Base-by-base conservation (phyloP, 2,113 vertebrate genomes). In the Corapipo altera region DNA sequence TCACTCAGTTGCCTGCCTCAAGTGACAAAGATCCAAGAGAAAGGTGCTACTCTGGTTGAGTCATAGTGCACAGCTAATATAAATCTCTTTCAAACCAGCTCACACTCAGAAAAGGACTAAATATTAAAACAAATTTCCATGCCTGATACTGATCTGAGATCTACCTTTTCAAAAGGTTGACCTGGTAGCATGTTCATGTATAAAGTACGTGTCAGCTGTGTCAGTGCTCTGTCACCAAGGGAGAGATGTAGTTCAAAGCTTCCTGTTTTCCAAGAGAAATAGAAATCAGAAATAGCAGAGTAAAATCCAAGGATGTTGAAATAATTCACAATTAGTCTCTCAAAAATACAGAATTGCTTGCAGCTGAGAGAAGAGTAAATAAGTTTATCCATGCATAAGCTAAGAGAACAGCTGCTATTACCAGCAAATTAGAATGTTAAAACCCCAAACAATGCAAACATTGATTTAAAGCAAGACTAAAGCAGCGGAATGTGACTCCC, bases 401-500 rank as follows among this genome's bases (percentile, higher is more conserved):
- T 88, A 70, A 69, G 52, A 91, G 61, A 95, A 88, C 65, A 89
- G 61, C 69, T 92, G 80, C 57, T 92, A 51, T 84, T 93, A 86
- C 46, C 59, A 88, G 67, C 33, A 94, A 93, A 96, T 94, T 89
- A 91, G 64, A 61, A 91, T 86, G 84, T 91, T 92, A 91, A 95
- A 96, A 49, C 41, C 24, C 39, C 32, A 85, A 86, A 84, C 83
- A 95, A 64, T 76, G 55, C 67, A 96, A 95, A 92, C 67, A 97
- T 86, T 96, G 86, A 76, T 95, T 96, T 95, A 92, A 87, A 88
- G 28, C 48, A 93, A 88, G 48, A 77, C 52, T 89, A 86, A 85
- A 94, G 49, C 67, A 81, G 23, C 78, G 48, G 35, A 84, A 92
- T 75, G 55, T 83, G 78, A 66, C 64, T 86, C 44, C 52, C 66